Percentiles rank a stretch among this genome's conserved stretches.
phyloP scores from a whole-genome alignment of 2,797 vertebrate species.

The Oreochromis mossambicus region DNA sequence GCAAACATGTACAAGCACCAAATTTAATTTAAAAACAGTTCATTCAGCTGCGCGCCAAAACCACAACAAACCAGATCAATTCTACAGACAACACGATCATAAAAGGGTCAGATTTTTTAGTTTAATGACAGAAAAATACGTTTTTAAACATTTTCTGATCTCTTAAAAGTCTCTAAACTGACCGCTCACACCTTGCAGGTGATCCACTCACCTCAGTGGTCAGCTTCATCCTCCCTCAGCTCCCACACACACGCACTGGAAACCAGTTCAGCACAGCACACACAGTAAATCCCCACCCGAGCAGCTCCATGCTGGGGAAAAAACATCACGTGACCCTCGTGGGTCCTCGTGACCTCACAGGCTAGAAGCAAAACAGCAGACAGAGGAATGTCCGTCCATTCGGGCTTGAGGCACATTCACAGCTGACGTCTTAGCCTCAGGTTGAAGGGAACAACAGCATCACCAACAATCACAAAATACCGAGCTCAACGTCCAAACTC shows the following conservation, averaged over 20 bases:
- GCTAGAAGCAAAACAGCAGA: neutral
- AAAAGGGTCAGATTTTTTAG: neutral
- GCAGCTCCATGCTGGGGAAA: neutral
- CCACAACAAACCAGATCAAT: neutral
- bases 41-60: neutral
- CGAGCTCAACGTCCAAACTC: neutral
- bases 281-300: neutral
- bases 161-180: neutral
- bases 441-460: neutral
- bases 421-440: neutral
- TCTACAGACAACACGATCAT: neutral
- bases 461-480: neutral
- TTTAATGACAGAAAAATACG: accelerated
- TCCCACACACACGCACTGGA: neutral
- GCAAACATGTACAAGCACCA: accelerated
- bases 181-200: neutral
- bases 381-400: slow-evolving; percentile 27
- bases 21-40: neutral
- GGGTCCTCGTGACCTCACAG: slow-evolving; percentile 32
- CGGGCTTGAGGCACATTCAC: neutral
- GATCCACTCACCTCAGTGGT: slow-evolving; percentile 15
- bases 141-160: neutral
- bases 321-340: slow-evolving; percentile 25
- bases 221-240: slow-evolving; percentile 31
- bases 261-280: neutral